These are phyloP conservation scores for Pseudomyrmex gracilis DNA, from an alignment of 1,140 invertebrate species.

Conservation along the genomic window DNA sequence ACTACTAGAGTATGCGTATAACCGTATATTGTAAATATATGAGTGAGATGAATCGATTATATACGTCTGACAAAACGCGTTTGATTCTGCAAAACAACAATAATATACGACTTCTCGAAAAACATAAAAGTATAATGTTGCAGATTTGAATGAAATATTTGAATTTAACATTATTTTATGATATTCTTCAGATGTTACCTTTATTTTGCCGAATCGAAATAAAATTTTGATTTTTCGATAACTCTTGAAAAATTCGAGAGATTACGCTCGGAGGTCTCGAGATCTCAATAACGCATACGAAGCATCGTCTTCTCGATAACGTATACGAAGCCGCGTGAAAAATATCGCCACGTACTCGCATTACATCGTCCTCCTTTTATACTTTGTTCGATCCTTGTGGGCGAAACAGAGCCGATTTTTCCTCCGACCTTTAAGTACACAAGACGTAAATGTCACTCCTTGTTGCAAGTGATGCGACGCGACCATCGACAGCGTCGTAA, in stretches of 20 bases:
- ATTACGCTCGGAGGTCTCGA: not conserved
- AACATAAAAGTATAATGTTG: too few relatives aligned
- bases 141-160: too few relatives aligned
- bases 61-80: too few relatives aligned
- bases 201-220: not conserved
- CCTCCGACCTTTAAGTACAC: constrained; percentile 13
- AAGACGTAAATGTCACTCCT: constrained; percentile 35
- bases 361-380: constrained; percentile 6
- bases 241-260: not conserved
- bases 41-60: too few relatives aligned
- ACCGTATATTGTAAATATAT: too few relatives aligned
- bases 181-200: too few relatives aligned
- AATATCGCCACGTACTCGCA: not conserved
- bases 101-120: too few relatives aligned
- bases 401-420: constrained; percentile 13
- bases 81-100: too few relatives aligned
- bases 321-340: not conserved
- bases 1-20: too few relatives aligned
- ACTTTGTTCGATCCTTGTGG: not conserved
- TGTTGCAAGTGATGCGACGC: constrained; percentile 34
- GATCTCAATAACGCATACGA: constrained; percentile 11
- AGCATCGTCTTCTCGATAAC: constrained; percentile 11
- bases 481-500: constrained; percentile 24
- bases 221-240: not conserved
- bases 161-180: too few relatives aligned